Base-by-base conservation (phyloP, 2,888 invertebrate species). In the Cataglyphis albicans region DNA sequence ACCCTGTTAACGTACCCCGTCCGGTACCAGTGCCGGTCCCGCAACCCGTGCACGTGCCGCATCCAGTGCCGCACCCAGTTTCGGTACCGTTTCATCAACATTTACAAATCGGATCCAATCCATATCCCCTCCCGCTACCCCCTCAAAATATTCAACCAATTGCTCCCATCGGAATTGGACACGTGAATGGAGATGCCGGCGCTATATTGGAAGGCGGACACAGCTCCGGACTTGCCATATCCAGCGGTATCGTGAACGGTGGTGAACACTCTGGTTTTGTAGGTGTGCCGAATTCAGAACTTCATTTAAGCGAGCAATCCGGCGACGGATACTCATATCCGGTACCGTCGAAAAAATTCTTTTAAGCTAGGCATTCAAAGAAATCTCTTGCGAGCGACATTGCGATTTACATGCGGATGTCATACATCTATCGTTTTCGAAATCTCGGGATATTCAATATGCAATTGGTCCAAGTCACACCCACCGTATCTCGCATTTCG, bases 241-340 rank as follows among this genome's bases (percentile, higher is more conserved):
- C 35, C 55, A 18, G 25, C 29, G 6, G 21, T 25, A 9, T 61
- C 21, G 15, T 4, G 18, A 35, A 35, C 64, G 21, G 18, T 59
- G 9, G 68, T 52, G 44, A 25, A 38, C 0, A 55, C 52, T 18
- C 85, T 78, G 38, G 61, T 3, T 3, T 84, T 74, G 0, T 18
- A 21, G 5, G 29, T 52, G 7, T 52, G 7, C n/a, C 52, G 2
- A 7, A n/a, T n/a, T 12, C 63, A 25, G 75, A 55, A 6, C 21
- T 75, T 10, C 61, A 65, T 1, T 6, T 61, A 2, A 65, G 38
- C 18, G 75, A 68, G 21, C 61, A 48, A 15, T 0, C 55, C 18
- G 61, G 29, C 55, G 84, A 86, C 0, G 90, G 90, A 70, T 91
- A 91, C 57, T 87, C 89, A 18, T 91, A 91, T 29, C 90, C 91